These are phyloP conservation scores for Papilio gigon DNA, from an alignment of 2,888 invertebrate genomes.

Conservation along the genomic window DNA sequence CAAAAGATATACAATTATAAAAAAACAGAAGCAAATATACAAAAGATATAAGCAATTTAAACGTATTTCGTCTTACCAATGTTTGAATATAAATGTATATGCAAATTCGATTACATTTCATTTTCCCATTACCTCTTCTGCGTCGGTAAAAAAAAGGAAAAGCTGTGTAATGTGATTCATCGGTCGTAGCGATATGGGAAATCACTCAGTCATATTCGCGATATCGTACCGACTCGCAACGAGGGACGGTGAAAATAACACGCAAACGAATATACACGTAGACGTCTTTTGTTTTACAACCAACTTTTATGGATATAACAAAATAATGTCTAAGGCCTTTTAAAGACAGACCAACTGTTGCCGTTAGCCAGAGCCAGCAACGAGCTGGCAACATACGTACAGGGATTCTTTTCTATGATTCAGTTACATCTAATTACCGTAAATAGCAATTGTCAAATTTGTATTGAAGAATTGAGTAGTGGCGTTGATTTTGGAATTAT, in stretches of 20 bases:
- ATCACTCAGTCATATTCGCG: conserved; percentile 52
- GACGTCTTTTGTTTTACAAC: not conserved
- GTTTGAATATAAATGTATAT: not conserved
- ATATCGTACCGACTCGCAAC: conserved; percentile 33
- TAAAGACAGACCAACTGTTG: not conserved
- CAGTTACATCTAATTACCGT: not conserved
- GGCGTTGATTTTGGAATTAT: too few species aligned
- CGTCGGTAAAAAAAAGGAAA: conserved; percentile 16
- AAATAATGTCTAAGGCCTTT: not conserved
- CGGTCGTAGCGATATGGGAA: conserved; percentile 55
- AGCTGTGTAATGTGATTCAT: conserved; percentile 50
- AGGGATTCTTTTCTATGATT: too few species aligned
- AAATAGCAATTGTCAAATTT: not conserved
- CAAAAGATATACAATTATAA: too few species aligned
- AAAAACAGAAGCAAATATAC: too few species aligned
- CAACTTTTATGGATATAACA: too few species aligned
- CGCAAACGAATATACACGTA: conserved; percentile 20
- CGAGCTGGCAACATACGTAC: too few species aligned
- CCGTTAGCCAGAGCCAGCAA: too few species aligned
- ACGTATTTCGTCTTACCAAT: not conserved
- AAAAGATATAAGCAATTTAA: too few species aligned
- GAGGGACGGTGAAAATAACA: conserved; percentile 36
- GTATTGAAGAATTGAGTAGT: not conserved
- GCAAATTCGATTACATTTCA: conserved; percentile 7
- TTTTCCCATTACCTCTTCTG: not conserved